Conservation (phyloP, 2,113 vertebrate species). For the Clarias magur region DNA sequence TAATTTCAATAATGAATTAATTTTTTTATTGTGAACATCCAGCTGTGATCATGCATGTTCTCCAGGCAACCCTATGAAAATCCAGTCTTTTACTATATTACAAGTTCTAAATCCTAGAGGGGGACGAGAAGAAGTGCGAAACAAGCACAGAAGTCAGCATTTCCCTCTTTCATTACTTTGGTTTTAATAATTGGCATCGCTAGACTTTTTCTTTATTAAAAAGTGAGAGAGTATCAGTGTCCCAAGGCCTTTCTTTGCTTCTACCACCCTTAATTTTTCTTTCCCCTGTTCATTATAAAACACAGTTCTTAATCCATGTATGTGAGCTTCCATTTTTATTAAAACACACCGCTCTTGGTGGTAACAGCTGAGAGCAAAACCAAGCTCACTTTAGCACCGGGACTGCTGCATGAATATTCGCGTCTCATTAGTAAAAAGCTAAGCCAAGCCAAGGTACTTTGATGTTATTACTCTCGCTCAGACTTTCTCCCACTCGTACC, state of each 20-base stretch:
- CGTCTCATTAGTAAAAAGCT: slow-evolving; percentile 60
- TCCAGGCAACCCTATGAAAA: slow-evolving; percentile 11
- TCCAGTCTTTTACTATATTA: background rate
- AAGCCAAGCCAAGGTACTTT: slow-evolving; percentile 66
- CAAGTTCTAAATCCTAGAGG: background rate
- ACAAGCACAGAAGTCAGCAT: background rate
- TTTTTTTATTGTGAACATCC: background rate
- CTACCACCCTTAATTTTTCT: slow-evolving; percentile 22
- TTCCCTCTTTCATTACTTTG: slow-evolving; percentile 4
- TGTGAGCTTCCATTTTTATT: slow-evolving; percentile 43
- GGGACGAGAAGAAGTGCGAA: background rate
- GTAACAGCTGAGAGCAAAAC: background rate
- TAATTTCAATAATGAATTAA: background rate
- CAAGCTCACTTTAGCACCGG: slow-evolving; percentile 39
- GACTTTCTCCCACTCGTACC: slow-evolving; percentile 3
- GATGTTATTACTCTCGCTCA: slow-evolving; percentile 56
- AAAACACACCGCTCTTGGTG: slow-evolving; percentile 47
- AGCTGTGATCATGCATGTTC: background rate
- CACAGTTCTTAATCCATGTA: slow-evolving; percentile 70
- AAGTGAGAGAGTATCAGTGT: background rate
- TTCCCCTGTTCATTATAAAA: slow-evolving; percentile 29
- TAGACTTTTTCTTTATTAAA: slow-evolving; percentile 3
- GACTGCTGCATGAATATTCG: slow-evolving; percentile 68
- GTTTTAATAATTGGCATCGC: background rate
- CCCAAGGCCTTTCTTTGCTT: slow-evolving; percentile 18